These are phyloP conservation scores for Daubentonia madagascariensis DNA, from an alignment of 2,113 vertebrate species.

Conservation along the genomic window DNA sequence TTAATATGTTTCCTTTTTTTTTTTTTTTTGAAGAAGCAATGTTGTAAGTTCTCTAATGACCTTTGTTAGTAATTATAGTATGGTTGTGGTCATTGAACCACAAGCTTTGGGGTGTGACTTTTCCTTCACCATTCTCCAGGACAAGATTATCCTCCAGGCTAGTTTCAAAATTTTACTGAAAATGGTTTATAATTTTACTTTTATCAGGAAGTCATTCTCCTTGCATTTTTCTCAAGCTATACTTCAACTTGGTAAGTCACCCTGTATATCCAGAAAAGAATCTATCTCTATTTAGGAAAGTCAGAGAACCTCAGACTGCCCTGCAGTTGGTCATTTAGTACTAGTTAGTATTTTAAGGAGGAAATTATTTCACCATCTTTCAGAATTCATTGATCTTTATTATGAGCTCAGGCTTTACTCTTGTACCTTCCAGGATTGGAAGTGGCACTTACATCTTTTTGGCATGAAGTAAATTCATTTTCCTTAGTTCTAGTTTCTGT, in stretches of 20 bases:
- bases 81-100: background rate
- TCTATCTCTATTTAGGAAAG: background rate
- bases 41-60: background rate
- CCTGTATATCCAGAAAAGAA: background rate
- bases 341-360: background rate
- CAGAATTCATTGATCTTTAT: background rate
- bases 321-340: background rate
- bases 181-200: background rate
- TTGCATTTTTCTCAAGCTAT: background rate
- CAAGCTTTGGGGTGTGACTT: background rate
- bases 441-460: background rate
- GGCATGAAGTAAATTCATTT: background rate
- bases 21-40: background rate
- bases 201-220: background rate
- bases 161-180: conserved; percentile 2
- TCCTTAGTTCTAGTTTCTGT: background rate
- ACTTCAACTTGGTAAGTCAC: background rate
- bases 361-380: background rate
- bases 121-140: background rate
- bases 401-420: background rate
- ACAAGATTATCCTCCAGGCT: background rate
- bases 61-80: background rate
- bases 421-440: background rate
- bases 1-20: background rate
- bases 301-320: background rate